These are phyloP conservation scores for Orbicella faveolata DNA, from an alignment of 64 coral and sea anemone genomes.

Conservation along the genomic window DNA sequence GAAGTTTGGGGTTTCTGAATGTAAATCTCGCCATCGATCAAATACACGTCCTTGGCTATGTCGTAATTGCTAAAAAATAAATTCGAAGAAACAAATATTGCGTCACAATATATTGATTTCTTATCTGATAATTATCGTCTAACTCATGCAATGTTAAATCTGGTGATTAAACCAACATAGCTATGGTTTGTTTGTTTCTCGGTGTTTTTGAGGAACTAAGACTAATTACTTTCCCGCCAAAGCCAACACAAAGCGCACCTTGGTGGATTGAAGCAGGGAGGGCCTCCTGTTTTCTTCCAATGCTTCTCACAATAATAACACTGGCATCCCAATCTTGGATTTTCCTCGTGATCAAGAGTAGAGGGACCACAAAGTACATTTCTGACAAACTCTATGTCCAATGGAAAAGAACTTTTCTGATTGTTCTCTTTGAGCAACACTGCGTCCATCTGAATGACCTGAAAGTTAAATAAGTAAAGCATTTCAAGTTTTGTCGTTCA, in stretches of 20 bases:
- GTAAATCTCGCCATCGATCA: too few relatives aligned
- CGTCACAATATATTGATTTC: too few relatives aligned
- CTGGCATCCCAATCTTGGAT: neutral
- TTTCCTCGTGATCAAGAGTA: neutral
- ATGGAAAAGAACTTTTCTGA: neutral
- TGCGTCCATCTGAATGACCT: neutral
- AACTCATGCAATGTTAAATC: too few relatives aligned
- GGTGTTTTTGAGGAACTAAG: too few relatives aligned
- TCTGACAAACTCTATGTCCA: neutral
- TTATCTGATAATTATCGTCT: too few relatives aligned
- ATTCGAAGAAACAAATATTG: too few relatives aligned
- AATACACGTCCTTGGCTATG: too few relatives aligned
- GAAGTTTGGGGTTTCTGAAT: too few relatives aligned
- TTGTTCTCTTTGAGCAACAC: neutral
- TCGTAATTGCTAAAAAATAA: too few relatives aligned
- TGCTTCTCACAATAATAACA: conserved; percentile 27
- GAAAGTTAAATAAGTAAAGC: neutral
- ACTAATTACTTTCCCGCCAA: too few relatives aligned
- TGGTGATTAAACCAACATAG: too few relatives aligned
- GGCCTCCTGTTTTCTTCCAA: neutral
- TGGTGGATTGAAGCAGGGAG: neutral
- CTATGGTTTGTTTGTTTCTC: too few relatives aligned
- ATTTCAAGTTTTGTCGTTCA: neutral
- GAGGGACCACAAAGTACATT: neutral
- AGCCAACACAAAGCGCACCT: neutral